Conservation (phyloP, 2,888 invertebrate genomes). For the Erebia ligea region DNA sequence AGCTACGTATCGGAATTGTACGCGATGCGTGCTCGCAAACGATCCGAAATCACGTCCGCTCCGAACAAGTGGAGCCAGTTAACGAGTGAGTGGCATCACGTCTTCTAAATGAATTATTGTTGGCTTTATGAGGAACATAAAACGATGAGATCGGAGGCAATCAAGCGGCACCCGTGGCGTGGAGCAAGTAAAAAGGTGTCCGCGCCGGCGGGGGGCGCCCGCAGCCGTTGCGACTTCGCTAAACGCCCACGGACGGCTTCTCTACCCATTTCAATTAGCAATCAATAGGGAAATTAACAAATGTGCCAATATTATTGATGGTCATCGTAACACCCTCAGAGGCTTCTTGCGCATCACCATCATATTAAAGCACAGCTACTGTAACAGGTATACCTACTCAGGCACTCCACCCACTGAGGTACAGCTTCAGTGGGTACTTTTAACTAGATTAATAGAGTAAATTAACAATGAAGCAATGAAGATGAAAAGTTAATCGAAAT, state of each 20-base stretch:
- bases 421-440: no score
- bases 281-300: slow-evolving; percentile 69
- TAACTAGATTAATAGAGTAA: no score
- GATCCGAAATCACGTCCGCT: slow-evolving; percentile 57
- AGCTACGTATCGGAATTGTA: slow-evolving; percentile 39
- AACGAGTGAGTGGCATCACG: slow-evolving; percentile 82
- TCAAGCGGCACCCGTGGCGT: slow-evolving; percentile 80
- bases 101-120: slow-evolving; percentile 83
- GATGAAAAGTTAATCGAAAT: no score
- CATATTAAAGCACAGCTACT: background rate
- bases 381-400: no score
- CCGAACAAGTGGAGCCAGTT: slow-evolving; percentile 69
- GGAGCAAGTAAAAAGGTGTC: slow-evolving; percentile 78
- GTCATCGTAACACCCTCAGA: slow-evolving; percentile 19
- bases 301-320: slow-evolving; percentile 48
- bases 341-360: slow-evolving; percentile 12
- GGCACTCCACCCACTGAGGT: no score
- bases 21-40: slow-evolving; percentile 32
- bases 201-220: slow-evolving; percentile 65
- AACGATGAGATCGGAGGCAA: slow-evolving; percentile 82
- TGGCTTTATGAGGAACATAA: slow-evolving; percentile 81
- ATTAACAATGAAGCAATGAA: no score
- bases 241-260: slow-evolving; percentile 71
- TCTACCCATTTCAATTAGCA: slow-evolving; percentile 78
- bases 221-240: slow-evolving; percentile 68